Conservation (phyloP, 2,113 vertebrate genomes). For the Phalacrocorax brasilianus region DNA sequence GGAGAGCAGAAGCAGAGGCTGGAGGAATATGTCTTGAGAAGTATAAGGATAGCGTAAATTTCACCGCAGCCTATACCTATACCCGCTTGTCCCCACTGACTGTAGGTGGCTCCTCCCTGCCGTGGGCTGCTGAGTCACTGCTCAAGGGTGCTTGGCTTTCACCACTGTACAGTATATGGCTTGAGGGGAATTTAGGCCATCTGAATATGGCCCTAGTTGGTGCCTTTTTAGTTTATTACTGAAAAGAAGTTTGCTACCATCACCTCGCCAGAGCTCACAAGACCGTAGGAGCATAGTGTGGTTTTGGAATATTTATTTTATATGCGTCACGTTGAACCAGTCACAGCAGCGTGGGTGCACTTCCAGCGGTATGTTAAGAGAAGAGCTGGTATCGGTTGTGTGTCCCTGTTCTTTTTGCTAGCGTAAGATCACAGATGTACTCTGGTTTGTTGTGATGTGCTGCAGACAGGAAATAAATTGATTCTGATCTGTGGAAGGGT, state of each 20-base stretch:
- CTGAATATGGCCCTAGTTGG: neutral
- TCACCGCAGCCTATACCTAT: neutral
- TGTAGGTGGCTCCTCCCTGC: neutral
- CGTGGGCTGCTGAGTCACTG: neutral
- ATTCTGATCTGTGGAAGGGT: neutral
- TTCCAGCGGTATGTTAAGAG: neutral
- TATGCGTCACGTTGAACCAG: fast-evolving
- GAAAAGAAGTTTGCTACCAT: neutral
- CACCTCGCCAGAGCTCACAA: neutral
- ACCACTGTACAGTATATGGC: fast-evolving
- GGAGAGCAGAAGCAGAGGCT: neutral
- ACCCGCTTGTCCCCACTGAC: fast-evolving
- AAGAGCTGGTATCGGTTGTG: neutral
- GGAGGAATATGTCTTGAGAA: fast-evolving
- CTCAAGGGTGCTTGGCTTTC: neutral
- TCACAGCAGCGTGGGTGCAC: neutral
- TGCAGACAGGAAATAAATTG: neutral
- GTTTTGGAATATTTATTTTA: neutral
- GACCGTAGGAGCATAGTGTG: neutral
- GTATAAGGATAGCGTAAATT: neutral
- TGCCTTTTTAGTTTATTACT: neutral
- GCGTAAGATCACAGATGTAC: neutral
- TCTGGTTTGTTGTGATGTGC: neutral
- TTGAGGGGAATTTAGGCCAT: neutral
- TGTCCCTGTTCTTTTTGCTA: neutral